phyloP scores from a whole-genome alignment of 2,797 vertebrate genomes.

The Darevskia nairensis region DNA sequence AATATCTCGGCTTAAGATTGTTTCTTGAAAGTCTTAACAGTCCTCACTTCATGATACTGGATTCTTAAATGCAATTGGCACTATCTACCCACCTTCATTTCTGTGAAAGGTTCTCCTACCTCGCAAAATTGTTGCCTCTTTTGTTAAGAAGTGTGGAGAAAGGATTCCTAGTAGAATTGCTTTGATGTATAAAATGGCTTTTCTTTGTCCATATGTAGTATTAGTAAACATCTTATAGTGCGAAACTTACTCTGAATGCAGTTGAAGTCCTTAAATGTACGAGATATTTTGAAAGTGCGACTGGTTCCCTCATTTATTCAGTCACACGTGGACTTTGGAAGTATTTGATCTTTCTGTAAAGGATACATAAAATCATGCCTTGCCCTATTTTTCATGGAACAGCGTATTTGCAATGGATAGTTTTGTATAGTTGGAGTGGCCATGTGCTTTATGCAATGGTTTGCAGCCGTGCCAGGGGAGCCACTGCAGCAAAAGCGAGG shows the following conservation, averaged over 20 bases:
- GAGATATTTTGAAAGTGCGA: background rate
- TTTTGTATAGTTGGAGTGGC: background rate
- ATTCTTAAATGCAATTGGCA: background rate
- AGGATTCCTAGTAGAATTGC: background rate
- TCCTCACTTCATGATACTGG: background rate
- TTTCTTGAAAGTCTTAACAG: constrained; percentile 4
- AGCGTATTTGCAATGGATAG: background rate
- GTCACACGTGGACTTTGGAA: background rate
- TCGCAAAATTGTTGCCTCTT: background rate
- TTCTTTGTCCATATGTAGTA: background rate
- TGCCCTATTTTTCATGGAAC: background rate
- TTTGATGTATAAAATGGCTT: background rate
- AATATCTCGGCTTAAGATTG: background rate
- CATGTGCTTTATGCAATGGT: background rate
- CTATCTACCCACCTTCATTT: background rate
- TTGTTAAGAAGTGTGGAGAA: background rate
- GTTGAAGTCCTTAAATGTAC: background rate
- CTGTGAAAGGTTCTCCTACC: no score
- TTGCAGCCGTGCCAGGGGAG: background rate
- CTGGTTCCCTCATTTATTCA: constrained; percentile 2
- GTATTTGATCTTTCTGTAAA: background rate
- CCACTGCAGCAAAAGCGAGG: background rate
- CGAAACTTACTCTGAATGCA: background rate
- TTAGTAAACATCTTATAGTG: background rate
- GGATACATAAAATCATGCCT: background rate